Evolutionary conservation across 2,797 vertebrate species (phyloP), one percentile per base, ranked within the genome.

Genomic region (Myotis vivesi): DNA sequence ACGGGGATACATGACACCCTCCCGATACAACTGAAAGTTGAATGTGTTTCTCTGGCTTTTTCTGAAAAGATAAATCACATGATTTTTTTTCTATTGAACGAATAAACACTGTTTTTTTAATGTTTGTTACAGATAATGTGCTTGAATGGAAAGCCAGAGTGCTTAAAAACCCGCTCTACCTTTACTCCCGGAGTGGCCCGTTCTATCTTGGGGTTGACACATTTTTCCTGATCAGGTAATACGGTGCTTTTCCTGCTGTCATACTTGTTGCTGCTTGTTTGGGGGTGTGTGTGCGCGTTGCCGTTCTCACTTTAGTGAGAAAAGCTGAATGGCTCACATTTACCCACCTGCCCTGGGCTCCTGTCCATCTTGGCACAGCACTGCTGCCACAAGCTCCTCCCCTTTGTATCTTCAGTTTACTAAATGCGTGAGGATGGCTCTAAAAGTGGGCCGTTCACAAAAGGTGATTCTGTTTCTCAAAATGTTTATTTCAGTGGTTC

Each of bases 141-240:
- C 98, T 98, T 92, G 97, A 98, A 86, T 99, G 99, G 99, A 98
- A 96, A 96, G 89, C 96, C 66, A 97, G 97, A 17, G 98, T 98
- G 41, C 98, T 98, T 66, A 98, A 94, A 72, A 99, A 97, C 36
- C 98, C 99, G 0, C 44, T 99, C 19, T 98, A 99, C 83, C 96
- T 99, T 64, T 97, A 98, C 64, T 97, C 98, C 68, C 97, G 98
- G 89, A 98, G 99, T 6, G 99, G 99, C 59, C 99, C 99, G 0
- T 98, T 99, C 86, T 99, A 98, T 93, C 97, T 99, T 20, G 98
- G 98, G 23, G 99, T 99, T 19, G 99, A 99, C 92, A 98, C 98
- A 0, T 99, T 99, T 95, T 98, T 99, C 87, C 97, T 99, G 59
- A 97, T 99, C 36, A 99, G 99, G 99, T 99, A 98, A 98, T 95